phyloP scores from a whole-genome alignment of 53 echinoderm and acorn worm species.

The Zoroaster sp. region DNA sequence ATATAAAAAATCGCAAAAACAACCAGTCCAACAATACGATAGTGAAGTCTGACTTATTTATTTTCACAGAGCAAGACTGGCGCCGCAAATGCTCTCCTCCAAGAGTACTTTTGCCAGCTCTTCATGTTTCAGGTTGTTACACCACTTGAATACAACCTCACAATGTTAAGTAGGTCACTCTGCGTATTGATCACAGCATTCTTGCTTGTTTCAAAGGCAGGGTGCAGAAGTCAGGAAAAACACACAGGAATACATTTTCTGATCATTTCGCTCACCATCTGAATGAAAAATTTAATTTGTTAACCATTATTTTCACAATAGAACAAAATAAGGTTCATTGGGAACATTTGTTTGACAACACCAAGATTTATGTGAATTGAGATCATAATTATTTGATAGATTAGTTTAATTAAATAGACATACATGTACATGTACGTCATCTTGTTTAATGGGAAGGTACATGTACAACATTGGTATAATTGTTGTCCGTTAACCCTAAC shows the following conservation, averaged over 20 bases:
- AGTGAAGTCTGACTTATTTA: neutral
- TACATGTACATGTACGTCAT: neutral
- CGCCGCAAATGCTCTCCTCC: neutral
- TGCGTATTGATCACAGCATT: neutral
- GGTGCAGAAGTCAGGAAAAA: no score
- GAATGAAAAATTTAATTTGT: neutral
- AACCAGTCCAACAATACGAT: neutral
- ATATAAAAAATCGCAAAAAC: neutral
- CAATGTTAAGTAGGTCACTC: slow-evolving; percentile 6
- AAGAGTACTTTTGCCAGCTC: neutral
- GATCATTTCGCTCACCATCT: no score
- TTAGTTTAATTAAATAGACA: no score
- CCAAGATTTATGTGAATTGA: no score
- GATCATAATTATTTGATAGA: no score
- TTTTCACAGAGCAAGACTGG: neutral
- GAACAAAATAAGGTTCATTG: neutral
- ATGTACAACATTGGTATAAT: no score
- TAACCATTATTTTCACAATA: neutral
- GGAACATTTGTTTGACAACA: neutral
- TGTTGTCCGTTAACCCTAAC: no score
- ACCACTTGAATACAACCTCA: slow-evolving; percentile 35
- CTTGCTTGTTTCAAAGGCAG: neutral
- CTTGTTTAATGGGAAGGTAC: no score
- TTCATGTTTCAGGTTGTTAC: neutral
- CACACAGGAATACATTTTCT: no score